Base-by-base conservation (phyloP, 2,888 invertebrate species). In the Sisyra terminalis region DNA sequence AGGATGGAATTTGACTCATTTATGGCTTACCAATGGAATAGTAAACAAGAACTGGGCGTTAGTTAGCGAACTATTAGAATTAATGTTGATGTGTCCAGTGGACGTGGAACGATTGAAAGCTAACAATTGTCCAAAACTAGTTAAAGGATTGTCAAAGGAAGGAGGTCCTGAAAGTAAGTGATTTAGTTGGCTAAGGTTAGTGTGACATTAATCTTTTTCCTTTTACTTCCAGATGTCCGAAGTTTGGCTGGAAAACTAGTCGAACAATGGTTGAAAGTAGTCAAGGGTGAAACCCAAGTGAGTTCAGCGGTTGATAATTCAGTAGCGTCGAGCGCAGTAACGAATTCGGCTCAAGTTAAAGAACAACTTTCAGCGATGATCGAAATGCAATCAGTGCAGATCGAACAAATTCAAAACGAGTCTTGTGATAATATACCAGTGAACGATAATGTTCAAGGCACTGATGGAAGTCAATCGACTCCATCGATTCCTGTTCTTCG, bases 1-100 rank as follows among this genome's bases (percentile, higher is more conserved):
- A 49, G 96, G 93, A 37, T 97, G 96, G 96, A 75, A 80, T 50
- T 70, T 92, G 45, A 78, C 90, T 37, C 85, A 89, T 55, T 74
- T 74, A 52, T 97, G 96, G 96, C 65, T 96, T 41, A 82, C 83
- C 45, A 89, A 92, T 59, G 86, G 86, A 41, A 83, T 86, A 48
- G 72, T 76, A 11, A 75, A 77, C 7, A 77, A 80, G 58, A 92
- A 94, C 63, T 84, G 83, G 77, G 80, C 88, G 8, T 69, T 96
- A 36, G 81, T 94, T 11, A 73, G 78, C 53, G 90, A 94, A 63
- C 69, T 96, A 45, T 65, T 96, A 49, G 82, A 85, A 58, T 71
- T 96, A 24, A 70, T 93, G 43, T 66, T 88, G 39, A 66, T 83
- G 38, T 84, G 93, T 50, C 94, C 94, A 8, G 88, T 94, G 41